phyloP scores from a whole-genome alignment of 2,113 vertebrate species.

The Neodontobutis hainanensis region DNA sequence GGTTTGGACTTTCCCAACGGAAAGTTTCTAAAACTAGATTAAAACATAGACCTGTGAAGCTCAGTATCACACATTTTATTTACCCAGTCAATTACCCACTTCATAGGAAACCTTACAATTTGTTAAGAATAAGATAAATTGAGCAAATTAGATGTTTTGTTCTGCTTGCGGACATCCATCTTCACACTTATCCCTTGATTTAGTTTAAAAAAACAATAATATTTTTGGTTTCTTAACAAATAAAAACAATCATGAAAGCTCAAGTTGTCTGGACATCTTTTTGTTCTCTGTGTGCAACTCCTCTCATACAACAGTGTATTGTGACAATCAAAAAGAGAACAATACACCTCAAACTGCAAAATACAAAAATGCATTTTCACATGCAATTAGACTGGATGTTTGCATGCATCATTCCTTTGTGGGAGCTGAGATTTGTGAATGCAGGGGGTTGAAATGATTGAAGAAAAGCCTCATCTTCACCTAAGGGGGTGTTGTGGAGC shows the following conservation, averaged over 20 bases:
- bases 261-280: neutral
- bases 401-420: constrained; percentile 11
- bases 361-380: neutral
- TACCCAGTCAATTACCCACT: no score
- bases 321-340: constrained; percentile 1
- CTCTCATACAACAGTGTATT: neutral
- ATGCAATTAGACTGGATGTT: neutral
- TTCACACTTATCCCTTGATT: neutral
- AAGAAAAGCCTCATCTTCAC: constrained; percentile 26
- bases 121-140: neutral
- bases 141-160: neutral
- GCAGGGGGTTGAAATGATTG: constrained; percentile 35
- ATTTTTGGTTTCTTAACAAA: neutral
- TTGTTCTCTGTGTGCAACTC: neutral
- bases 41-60: no score
- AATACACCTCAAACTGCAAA: neutral
- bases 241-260: constrained; percentile 1
- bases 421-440: constrained; percentile 22
- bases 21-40: no score
- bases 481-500: constrained; percentile 43
- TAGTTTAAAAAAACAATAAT: no score
- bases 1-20: no score
- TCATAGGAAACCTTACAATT: neutral
- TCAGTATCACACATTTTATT: no score
- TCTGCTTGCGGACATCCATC: neutral